Percentiles rank a stretch among this genome's conserved stretches.
Evolutionary conservation across 1,140 invertebrate genomes (phyloP).

Genomic region (Procambarus clarkii): DNA sequence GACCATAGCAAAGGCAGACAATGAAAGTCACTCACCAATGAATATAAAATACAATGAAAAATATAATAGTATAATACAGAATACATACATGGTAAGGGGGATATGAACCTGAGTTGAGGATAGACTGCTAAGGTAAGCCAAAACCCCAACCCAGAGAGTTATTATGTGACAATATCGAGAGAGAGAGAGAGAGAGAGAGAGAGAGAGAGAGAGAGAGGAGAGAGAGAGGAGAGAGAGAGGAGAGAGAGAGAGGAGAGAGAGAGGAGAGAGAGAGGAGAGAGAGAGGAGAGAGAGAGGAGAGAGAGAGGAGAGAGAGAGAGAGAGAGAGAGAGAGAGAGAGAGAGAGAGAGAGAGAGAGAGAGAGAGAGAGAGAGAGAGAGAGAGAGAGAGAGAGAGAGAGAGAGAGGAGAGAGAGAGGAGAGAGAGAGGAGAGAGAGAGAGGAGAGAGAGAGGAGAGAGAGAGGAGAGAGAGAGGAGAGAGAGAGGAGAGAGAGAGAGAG

Average conservation of each 20-base stretch:
- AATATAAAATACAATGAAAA: no score
- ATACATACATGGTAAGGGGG: no score
- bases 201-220: background rate
- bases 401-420: background rate
- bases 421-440: background rate
- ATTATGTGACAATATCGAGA: no score
- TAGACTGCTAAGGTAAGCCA: no score
- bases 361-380: background rate
- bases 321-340: background rate
- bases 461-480: background rate
- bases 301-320: background rate
- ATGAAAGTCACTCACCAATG: no score
- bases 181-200: constrained; percentile 6
- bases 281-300: background rate
- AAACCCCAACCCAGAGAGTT: no score
- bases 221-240: background rate
- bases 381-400: background rate
- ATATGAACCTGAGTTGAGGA: no score
- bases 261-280: background rate
- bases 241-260: background rate
- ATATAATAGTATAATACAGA: no score
- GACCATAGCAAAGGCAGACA: no score
- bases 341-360: background rate
- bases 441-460: background rate
- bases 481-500: background rate